These are phyloP conservation scores for Prionchulus punctatus DNA, from an alignment of 2,888 invertebrate species.

Conservation along the genomic window DNA sequence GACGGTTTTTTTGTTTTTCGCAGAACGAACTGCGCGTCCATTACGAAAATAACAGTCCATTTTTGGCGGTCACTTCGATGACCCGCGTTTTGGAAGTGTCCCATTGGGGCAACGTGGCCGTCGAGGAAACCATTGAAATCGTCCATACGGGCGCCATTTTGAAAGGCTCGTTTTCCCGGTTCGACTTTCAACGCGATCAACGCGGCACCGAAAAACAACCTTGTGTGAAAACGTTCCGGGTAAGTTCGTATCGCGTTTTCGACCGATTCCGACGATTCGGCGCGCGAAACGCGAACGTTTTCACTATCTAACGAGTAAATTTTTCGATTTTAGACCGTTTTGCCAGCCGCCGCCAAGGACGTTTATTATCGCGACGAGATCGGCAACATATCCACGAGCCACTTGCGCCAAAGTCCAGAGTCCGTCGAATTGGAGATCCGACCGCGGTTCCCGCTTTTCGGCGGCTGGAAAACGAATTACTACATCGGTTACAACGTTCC, in stretches of 20 bases:
- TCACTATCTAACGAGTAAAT: background rate
- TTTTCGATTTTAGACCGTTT: slow-evolving; percentile 38
- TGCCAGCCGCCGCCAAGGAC: slow-evolving; percentile 70
- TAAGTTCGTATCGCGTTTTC: slow-evolving; percentile 17
- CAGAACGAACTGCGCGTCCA: slow-evolving; percentile 58
- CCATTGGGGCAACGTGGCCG: slow-evolving; percentile 96
- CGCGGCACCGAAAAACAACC: slow-evolving; percentile 56
- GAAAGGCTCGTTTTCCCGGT: slow-evolving; percentile 65
- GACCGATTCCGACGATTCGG: background rate
- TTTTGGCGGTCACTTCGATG: slow-evolving; percentile 72
- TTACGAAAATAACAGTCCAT: slow-evolving; percentile 88
- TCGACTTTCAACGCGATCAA: slow-evolving; percentile 85
- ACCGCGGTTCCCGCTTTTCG: slow-evolving; percentile 90
- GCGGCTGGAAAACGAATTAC: slow-evolving; percentile 97
- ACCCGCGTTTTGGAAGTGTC: slow-evolving; percentile 82
- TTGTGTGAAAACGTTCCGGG: slow-evolving; percentile 79
- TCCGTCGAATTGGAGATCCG: slow-evolving; percentile 86
- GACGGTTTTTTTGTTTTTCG: slow-evolving; percentile 12
- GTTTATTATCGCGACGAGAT: slow-evolving; percentile 96
- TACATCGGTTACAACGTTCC: slow-evolving; percentile 91
- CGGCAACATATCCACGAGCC: slow-evolving; percentile 91
- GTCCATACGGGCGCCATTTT: slow-evolving; percentile 78
- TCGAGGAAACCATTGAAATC: slow-evolving; percentile 82
- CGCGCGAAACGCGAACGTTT: background rate
- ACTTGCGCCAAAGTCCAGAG: slow-evolving; percentile 68